Percentiles rank a stretch among this genome's conserved stretches.
Evolutionary conservation across 1,140 invertebrate genomes (phyloP).

Genomic region (Heliconius hermathena): DNA sequence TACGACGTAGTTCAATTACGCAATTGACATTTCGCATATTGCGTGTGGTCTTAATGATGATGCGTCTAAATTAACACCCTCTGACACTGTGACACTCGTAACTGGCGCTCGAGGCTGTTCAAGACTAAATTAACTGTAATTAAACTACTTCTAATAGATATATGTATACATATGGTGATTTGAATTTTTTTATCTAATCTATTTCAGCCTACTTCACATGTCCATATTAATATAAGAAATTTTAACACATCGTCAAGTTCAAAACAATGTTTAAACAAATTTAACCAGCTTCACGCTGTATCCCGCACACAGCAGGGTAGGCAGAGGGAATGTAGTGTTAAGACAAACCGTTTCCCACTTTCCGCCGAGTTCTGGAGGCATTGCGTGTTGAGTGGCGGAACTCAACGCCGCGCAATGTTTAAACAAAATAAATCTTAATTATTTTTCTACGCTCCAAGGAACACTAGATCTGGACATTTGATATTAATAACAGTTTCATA

Average conservation of each 20-base stretch:
- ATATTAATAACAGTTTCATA: too few species aligned
- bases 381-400: too few species aligned
- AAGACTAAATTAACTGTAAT: slow-evolving; percentile 32
- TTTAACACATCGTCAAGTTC: neutral
- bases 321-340: too few species aligned
- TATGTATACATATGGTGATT: neutral
- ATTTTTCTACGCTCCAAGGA: too few species aligned
- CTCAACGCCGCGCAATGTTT: too few species aligned
- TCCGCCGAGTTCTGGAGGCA: too few species aligned
- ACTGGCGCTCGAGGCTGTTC: slow-evolving; percentile 37
- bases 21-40: slow-evolving; percentile 41
- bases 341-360: too few species aligned
- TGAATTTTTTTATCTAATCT: neutral
- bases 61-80: slow-evolving; percentile 37
- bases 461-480: too few species aligned
- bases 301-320: too few species aligned
- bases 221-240: neutral
- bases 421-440: too few species aligned
- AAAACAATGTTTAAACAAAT: too few species aligned
- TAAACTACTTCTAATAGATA: slow-evolving; percentile 19
- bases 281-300: too few species aligned
- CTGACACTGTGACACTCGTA: slow-evolving; percentile 32
- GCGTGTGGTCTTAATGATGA: slow-evolving; percentile 44
- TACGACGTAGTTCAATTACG: slow-evolving; percentile 36
- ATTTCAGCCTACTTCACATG: neutral